Conservation (phyloP, 2,113 vertebrate species). For the Sialia sialis region DNA sequence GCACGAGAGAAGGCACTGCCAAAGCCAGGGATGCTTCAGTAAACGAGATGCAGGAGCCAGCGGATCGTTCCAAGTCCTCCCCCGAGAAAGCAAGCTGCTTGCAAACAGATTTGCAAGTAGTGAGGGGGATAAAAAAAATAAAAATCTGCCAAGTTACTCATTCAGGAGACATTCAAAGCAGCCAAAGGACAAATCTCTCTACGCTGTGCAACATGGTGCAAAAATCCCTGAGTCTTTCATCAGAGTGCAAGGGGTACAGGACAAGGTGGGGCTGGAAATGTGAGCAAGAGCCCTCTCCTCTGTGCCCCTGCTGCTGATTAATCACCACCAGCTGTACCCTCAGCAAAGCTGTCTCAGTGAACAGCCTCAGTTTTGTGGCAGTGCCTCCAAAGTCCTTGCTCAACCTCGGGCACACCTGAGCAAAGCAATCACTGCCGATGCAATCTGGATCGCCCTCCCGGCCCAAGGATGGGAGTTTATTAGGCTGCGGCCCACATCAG, state of each 20-base stretch:
- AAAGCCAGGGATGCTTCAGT: slow-evolving; percentile 26
- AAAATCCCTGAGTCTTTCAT: neutral
- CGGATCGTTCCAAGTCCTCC: slow-evolving; percentile 38
- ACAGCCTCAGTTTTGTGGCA: neutral
- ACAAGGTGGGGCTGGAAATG: rapidly evolving
- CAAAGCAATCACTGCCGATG: slow-evolving; percentile 49
- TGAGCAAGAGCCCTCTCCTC: neutral
- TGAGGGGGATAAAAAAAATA: neutral
- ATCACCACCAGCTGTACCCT: neutral
- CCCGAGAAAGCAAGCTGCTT: slow-evolving; percentile 52
- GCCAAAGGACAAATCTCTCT: neutral
- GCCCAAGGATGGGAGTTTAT: slow-evolving; percentile 67
- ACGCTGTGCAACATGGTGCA: neutral
- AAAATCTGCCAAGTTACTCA: slow-evolving; percentile 26
- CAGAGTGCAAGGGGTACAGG: rapidly evolving
- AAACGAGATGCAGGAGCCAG: slow-evolving; percentile 7
- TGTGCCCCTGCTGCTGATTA: neutral
- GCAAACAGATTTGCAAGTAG: slow-evolving; percentile 61
- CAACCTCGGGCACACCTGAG: slow-evolving; percentile 61
- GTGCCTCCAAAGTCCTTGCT: slow-evolving; percentile 61
- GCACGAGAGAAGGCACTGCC: neutral
- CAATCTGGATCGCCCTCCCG: slow-evolving; percentile 43
- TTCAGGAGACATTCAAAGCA: slow-evolving; percentile 16
- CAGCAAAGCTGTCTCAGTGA: neutral
- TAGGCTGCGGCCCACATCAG: slow-evolving; percentile 67